Evolutionary conservation across 2,888 invertebrate genomes (phyloP).

Genomic region (Escarpia spicata): DNA sequence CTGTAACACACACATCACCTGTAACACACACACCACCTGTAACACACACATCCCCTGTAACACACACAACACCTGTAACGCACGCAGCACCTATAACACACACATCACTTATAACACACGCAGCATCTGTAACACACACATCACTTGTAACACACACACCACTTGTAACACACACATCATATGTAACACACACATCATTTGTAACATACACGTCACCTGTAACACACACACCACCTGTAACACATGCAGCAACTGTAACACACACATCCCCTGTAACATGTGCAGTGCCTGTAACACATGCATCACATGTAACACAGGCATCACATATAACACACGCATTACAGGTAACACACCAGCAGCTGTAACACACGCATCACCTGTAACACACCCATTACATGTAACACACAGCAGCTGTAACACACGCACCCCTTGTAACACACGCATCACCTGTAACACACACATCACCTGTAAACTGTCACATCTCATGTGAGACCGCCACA

Average conservation of each 20-base stretch:
- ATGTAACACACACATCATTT: neutral
- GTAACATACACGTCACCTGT: neutral
- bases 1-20: neutral
- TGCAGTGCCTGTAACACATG: too few relatives aligned
- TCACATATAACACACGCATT: slow-evolving; percentile 72
- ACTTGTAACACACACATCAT: neutral
- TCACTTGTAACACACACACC: neutral
- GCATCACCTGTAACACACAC: neutral
- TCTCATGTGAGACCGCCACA: too few relatives aligned
- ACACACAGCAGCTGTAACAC: neutral
- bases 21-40: neutral
- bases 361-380: too few relatives aligned
- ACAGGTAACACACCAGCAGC: neutral
- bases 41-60: neutral
- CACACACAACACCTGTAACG: neutral
- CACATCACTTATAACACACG: slow-evolving; percentile 75
- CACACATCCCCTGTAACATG: neutral
- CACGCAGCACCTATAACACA: neutral
- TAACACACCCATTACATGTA: neutral
- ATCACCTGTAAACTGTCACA: neutral
- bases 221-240: neutral
- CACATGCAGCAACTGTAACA: slow-evolving; percentile 77
- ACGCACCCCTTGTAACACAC: neutral
- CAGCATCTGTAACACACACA: neutral
- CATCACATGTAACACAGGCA: slow-evolving; percentile 66